phyloP scores from a whole-genome alignment of 1,140 invertebrate genomes.

The Leptoteleia sp. region DNA sequence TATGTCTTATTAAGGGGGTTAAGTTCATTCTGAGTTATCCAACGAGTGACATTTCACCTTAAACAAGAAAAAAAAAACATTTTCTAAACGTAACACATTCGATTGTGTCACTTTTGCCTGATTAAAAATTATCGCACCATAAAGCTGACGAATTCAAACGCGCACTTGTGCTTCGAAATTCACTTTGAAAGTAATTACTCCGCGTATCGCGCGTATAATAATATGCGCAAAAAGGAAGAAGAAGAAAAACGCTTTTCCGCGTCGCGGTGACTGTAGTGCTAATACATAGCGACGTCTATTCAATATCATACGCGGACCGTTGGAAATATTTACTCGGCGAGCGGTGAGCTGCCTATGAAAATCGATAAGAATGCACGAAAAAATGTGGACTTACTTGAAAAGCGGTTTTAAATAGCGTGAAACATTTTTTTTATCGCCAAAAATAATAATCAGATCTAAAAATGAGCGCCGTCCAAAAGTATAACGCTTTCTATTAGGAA shows the following conservation, averaged over 20 bases:
- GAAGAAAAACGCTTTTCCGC: background rate
- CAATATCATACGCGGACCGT: conserved; percentile 22
- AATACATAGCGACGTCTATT: conserved; percentile 25
- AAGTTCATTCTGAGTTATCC: no score
- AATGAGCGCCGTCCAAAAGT: no score
- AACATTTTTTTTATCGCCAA: conserved; percentile 11
- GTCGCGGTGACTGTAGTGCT: conserved; percentile 15
- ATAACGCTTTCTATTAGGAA: background rate
- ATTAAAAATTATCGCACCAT: background rate
- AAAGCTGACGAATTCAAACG: background rate
- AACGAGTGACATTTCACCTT: no score
- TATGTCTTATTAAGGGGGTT: no score
- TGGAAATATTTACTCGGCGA: conserved; percentile 51
- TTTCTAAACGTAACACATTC: background rate
- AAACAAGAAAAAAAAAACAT: no score
- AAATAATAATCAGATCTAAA: conserved; percentile 13
- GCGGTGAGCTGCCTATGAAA: conserved; percentile 38
- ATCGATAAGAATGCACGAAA: conserved; percentile 43
- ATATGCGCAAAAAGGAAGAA: background rate
- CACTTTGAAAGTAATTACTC: conserved; percentile 26
- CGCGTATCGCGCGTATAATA: conserved; percentile 13
- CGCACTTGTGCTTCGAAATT: conserved; percentile 10
- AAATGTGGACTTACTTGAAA: conserved; percentile 41
- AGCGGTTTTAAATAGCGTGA: conserved; percentile 18
- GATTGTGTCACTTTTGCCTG: background rate